Evolutionary conservation across 2,888 invertebrate species (phyloP).

Genomic region (Drosophila yooni): DNA sequence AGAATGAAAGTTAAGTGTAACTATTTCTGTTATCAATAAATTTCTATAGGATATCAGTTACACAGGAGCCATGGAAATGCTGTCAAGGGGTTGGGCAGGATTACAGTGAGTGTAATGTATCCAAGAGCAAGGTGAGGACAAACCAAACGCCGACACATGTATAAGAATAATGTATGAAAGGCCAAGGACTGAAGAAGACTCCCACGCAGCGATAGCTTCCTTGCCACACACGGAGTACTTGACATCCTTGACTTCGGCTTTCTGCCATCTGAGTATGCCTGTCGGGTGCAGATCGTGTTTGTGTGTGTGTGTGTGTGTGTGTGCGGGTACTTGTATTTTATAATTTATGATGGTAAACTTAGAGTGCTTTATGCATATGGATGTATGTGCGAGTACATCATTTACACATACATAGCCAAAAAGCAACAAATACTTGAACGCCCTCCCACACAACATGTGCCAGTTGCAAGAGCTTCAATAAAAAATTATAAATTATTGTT

Average conservation of each 20-base stretch:
- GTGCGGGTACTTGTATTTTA: slow-evolving; percentile 3
- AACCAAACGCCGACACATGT: slow-evolving; percentile 21
- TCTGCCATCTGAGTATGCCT: background rate
- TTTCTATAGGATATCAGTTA: background rate
- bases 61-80: background rate
- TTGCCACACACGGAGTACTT: background rate
- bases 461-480: slow-evolving; percentile 54
- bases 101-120: slow-evolving; percentile 15
- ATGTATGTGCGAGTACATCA: slow-evolving; percentile 13
- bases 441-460: slow-evolving; percentile 22
- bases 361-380: slow-evolving; percentile 35
- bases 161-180: slow-evolving; percentile 35
- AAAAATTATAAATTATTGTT: slow-evolving; percentile 74
- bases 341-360: slow-evolving; percentile 47
- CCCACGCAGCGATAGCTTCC: slow-evolving; percentile 22
- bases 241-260: slow-evolving; percentile 4
- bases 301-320: slow-evolving; percentile 1
- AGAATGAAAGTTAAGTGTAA: background rate
- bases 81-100: background rate
- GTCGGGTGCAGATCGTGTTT: slow-evolving; percentile 7
- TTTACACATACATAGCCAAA: background rate
- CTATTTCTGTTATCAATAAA: background rate
- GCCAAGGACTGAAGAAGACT: slow-evolving; percentile 15
- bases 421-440: slow-evolving; percentile 2
- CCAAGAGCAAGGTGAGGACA: slow-evolving; percentile 10